Conservation (phyloP, 2,797 vertebrate genomes). For the Aphelocoma californica region DNA sequence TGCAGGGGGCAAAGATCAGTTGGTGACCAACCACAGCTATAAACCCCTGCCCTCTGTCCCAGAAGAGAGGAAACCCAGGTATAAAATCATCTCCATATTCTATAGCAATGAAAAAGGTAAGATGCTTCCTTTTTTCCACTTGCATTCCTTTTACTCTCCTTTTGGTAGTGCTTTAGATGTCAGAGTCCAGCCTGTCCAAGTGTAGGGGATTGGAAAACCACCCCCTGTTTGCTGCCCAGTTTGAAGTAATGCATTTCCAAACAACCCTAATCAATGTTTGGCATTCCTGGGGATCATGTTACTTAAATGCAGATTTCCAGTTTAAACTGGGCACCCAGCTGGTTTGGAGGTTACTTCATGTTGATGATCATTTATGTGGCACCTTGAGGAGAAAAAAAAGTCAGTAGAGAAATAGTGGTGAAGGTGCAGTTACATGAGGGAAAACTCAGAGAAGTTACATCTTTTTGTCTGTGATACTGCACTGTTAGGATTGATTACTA, state of each 20-base stretch:
- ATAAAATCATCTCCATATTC: constrained; percentile 97
- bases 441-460: background rate
- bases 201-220: background rate
- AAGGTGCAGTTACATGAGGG: background rate
- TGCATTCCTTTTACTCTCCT: background rate
- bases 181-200: background rate
- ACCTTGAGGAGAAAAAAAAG: background rate
- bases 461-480: background rate
- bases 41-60: constrained; percentile 96
- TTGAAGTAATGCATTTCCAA: background rate
- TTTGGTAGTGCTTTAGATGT: background rate
- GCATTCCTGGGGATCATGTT: background rate
- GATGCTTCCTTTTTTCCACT: background rate
- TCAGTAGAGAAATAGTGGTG: background rate
- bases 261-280: background rate
- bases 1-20: constrained; percentile 82
- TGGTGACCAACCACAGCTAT: constrained; percentile 90
- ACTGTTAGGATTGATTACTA: background rate
- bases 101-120: constrained; percentile 91
- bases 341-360: background rate
- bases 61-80: constrained; percentile 91
- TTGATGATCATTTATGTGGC: background rate
- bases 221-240: background rate
- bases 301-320: background rate
- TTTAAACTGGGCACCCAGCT: background rate